phyloP scores from a whole-genome alignment of 2,113 vertebrate genomes.

The Lota lota region DNA sequence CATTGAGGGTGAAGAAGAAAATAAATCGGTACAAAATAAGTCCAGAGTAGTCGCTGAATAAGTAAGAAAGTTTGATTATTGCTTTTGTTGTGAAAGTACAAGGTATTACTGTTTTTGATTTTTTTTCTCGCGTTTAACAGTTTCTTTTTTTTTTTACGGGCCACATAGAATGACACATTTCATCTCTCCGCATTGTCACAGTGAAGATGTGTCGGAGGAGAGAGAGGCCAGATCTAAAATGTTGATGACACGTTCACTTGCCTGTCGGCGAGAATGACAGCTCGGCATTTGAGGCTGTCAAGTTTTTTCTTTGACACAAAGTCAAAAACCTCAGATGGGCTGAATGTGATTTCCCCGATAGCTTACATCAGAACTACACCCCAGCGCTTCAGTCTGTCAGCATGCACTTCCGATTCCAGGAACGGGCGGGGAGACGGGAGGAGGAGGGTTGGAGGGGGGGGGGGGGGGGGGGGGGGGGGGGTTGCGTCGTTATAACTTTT shows the following conservation, averaged over 20 bases:
- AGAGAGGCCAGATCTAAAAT: slow-evolving; percentile 19
- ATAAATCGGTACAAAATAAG: background rate
- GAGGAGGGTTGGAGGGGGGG: background rate
- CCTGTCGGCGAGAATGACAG: slow-evolving; percentile 41
- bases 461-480: background rate
- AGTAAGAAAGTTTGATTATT: slow-evolving; percentile 38
- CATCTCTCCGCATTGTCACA: slow-evolving; percentile 35
- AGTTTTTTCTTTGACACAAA: slow-evolving; percentile 25
- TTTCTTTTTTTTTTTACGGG: slow-evolving; percentile 4
- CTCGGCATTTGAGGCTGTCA: slow-evolving; percentile 37
- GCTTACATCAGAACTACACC: slow-evolving; percentile 38
- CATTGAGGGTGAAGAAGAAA: slow-evolving; percentile 1
- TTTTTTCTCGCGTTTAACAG: slow-evolving; percentile 1
- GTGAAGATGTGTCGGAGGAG: slow-evolving; percentile 29
- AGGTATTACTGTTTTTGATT: slow-evolving; percentile 22
- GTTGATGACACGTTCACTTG: slow-evolving; percentile 36
- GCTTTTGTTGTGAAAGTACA: slow-evolving; percentile 3
- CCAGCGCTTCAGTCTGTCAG: slow-evolving; percentile 31
- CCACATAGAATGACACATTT: slow-evolving; percentile 48
- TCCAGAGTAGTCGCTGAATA: slow-evolving; percentile 45
- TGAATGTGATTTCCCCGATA: slow-evolving; percentile 45
- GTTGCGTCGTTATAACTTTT: no score
- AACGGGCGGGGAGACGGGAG: background rate
- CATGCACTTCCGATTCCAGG: slow-evolving; percentile 13
- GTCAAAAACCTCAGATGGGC: slow-evolving; percentile 22